phyloP scores from a whole-genome alignment of 92 coral and sea anemone species.

The Bergia puertoricense region DNA sequence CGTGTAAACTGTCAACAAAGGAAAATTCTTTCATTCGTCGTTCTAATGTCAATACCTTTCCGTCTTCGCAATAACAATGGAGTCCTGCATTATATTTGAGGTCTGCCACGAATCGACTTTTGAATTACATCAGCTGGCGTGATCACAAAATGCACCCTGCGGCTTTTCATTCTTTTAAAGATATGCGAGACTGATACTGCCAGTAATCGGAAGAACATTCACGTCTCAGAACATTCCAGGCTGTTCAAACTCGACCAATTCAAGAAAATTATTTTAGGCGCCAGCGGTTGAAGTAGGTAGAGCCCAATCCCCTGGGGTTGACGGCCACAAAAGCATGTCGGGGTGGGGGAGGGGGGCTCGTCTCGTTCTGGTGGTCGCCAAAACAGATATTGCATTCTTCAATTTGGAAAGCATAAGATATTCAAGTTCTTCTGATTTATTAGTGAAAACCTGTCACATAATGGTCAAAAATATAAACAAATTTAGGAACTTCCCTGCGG shows the following conservation, averaged over 20 bases:
- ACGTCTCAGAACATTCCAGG: background rate
- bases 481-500: no score
- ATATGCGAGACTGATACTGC: background rate
- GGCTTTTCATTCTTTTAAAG: background rate
- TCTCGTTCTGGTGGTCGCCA: background rate
- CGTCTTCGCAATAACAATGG: background rate
- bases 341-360: background rate
- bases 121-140: slow-evolving; percentile 17
- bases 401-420: no score
- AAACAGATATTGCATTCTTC: background rate
- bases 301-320: slow-evolving; percentile 12
- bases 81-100: background rate
- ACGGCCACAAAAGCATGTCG: background rate
- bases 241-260: background rate
- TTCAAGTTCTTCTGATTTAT: no score
- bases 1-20: slow-evolving; percentile 30
- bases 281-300: background rate
- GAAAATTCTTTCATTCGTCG: slow-evolving; percentile 24
- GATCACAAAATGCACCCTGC: slow-evolving; percentile 7
- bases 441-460: no score
- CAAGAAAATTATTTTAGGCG: slow-evolving; percentile 24
- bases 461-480: no score
- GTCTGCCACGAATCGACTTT: slow-evolving; percentile 5
- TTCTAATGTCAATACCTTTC: background rate
- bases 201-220: background rate